Conservation (phyloP, 1,140 invertebrate genomes). For the Scaptomyza montana region DNA sequence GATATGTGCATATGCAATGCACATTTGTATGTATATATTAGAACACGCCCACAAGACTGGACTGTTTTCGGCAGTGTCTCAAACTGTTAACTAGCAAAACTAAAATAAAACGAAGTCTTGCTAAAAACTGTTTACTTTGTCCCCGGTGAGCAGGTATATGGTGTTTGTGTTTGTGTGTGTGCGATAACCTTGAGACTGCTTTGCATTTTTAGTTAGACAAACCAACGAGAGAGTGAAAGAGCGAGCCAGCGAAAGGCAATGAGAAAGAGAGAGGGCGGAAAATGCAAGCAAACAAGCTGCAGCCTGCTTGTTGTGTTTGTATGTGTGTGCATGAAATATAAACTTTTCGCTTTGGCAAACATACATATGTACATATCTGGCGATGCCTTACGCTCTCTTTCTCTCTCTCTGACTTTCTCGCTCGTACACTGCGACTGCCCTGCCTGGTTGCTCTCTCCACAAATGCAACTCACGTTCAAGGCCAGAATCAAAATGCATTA, state of each 20-base stretch:
- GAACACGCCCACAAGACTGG: background rate
- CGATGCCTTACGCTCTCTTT: slow-evolving; percentile 21
- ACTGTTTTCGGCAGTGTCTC: background rate
- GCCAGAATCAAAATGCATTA: slow-evolving; percentile 64
- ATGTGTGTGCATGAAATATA: background rate
- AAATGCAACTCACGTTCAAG: slow-evolving; percentile 84
- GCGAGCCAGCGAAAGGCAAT: background rate
- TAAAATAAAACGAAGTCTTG: background rate
- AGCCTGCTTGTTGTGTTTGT: slow-evolving; percentile 8
- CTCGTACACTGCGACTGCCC: slow-evolving; percentile 17
- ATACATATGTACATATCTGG: slow-evolving; percentile 26
- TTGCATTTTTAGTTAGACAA: slow-evolving; percentile 66
- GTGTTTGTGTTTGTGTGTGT: slow-evolving; percentile 26
- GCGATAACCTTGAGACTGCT: slow-evolving; percentile 70
- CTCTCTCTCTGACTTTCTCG: slow-evolving; percentile 13
- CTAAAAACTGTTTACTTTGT: background rate
- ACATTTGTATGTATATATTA: slow-evolving; percentile 15
- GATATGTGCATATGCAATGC: slow-evolving; percentile 5
- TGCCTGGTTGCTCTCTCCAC: slow-evolving; percentile 20
- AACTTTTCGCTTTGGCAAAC: no score
- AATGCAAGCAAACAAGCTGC: slow-evolving; percentile 32
- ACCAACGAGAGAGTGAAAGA: background rate
- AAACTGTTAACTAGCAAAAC: background rate
- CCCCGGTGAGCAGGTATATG: background rate
- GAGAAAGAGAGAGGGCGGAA: slow-evolving; percentile 4